Evolutionary conservation across 2,888 invertebrate genomes (phyloP).

Genomic region (Xanthia icteritia): DNA sequence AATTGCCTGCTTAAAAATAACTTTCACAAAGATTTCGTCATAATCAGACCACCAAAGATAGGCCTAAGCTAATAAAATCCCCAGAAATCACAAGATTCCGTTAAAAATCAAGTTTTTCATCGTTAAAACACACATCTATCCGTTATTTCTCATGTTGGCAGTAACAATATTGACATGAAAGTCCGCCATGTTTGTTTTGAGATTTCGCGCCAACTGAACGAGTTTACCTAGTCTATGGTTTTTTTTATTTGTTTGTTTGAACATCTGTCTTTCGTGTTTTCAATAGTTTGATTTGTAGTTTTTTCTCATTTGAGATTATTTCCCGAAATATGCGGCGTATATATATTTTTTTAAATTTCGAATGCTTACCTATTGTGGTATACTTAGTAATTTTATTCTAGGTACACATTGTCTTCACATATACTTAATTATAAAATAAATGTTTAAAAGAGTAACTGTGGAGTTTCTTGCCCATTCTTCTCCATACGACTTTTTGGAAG

Average conservation of each 20-base stretch:
- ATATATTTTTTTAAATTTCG: background rate
- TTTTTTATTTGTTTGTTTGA: slow-evolving; percentile 52
- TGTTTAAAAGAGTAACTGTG: too few species aligned
- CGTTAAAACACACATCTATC: slow-evolving; percentile 37
- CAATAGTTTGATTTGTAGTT: slow-evolving; percentile 33
- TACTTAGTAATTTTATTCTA: too few species aligned
- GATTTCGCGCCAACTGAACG: slow-evolving; percentile 67
- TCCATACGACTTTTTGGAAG: too few species aligned
- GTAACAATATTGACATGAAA: slow-evolving; percentile 64
- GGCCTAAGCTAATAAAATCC: slow-evolving; percentile 16
- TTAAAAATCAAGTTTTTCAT: slow-evolving; percentile 56
- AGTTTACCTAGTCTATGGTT: slow-evolving; percentile 58
- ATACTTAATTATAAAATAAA: too few species aligned
- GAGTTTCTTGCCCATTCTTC: too few species aligned
- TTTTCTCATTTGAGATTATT: background rate
- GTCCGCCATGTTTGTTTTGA: slow-evolving; percentile 63
- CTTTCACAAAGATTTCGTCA: background rate
- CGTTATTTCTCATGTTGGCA: slow-evolving; percentile 55
- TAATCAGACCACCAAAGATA: slow-evolving; percentile 53
- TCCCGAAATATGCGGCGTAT: too few species aligned
- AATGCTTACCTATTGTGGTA: too few species aligned
- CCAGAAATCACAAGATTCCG: slow-evolving; percentile 43
- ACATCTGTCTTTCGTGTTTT: slow-evolving; percentile 48
- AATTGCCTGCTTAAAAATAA: background rate
- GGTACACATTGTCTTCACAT: too few species aligned